Base-by-base conservation (phyloP, 2,888 invertebrate genomes). In the Conus canariensis region DNA sequence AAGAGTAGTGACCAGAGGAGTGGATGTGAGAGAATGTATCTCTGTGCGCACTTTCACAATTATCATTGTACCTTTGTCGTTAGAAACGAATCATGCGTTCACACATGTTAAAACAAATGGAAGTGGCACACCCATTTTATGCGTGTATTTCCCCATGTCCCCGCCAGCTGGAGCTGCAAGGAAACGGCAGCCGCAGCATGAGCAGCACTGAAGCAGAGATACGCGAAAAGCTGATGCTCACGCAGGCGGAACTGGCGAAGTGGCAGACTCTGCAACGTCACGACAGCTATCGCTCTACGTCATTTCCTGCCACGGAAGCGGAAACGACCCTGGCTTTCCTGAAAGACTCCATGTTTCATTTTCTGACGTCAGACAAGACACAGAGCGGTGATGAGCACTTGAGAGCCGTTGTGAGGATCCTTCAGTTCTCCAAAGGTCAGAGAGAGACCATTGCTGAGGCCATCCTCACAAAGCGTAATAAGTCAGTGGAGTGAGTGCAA, bases 291-390 rank as follows among this genome's bases (percentile, higher is more conserved):
- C 92, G 94, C 19, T 92, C 92, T 19, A 93, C 93, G n/a, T 92
- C 92, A 30, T 93, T 91, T 90, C 95, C 95, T 67, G 94, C 94
- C 90, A 95, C 94, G 58, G 94, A 95, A 88, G 94, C 95, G 0
- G 95, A 95, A 16, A 94, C 94, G 7, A 95, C 93, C 2, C 92
- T 95, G 14, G 91, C 93, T n/a, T 96, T 96, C 90, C 92, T 96
- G 10, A 94, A 93, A 60, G 96, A 95, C 91, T 93, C 95, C 7
- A 94, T 95, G 90, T 95, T 93, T 88, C 96, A 95, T 90, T 95
- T 94, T 87, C 90, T 95, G 30, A 95, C 94, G 1, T 94, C 94
- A 60, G 92, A 90, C 12, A 93, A 92, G 64, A 58, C 12, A 25
- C 56, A n/a, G 10, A 92, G 93, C 12, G 90, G 93, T 0, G 95